A percentile compares a stretch with the other conserved stretches of the same genome.
These are phyloP conservation scores for Melanotaenia boesemani DNA, from an alignment of 2,797 vertebrate species.

Conservation along the genomic window DNA sequence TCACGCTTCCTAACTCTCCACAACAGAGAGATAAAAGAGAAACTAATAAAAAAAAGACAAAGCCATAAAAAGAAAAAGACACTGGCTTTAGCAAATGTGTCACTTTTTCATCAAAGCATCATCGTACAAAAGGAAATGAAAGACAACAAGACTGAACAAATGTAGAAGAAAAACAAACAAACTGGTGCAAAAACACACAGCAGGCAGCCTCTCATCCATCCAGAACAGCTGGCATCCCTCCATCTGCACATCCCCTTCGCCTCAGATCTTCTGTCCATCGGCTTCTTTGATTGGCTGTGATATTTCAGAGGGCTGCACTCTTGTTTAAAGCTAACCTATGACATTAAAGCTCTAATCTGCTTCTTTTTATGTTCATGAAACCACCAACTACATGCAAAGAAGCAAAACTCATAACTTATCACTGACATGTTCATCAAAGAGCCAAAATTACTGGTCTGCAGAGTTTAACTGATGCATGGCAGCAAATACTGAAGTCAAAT, in stretches of 20 bases:
- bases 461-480: too few relatives aligned
- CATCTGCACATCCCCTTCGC: conserved; percentile 4
- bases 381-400: too few relatives aligned
- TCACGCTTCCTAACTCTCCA: not conserved
- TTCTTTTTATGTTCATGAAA: too few relatives aligned
- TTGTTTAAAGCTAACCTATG: too few relatives aligned
- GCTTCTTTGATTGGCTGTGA: not conserved
- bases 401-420: too few relatives aligned
- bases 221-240: conserved; percentile 11
- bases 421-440: too few relatives aligned
- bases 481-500: too few relatives aligned
- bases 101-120: conserved; percentile 17
- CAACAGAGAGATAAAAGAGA: conserved; percentile 1
- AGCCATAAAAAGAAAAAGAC: not conserved
- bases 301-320: too few relatives aligned
- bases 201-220: not conserved
- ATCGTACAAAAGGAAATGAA: not conserved
- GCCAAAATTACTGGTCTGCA: too few relatives aligned
- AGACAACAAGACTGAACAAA: conserved; percentile 21
- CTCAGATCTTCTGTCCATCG: not conserved
- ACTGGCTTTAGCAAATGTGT: not conserved
- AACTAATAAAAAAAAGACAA: not conserved
- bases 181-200: conserved; percentile 14
- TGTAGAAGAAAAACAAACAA: conserved; percentile 7
- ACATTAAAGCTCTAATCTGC: too few relatives aligned